These are phyloP conservation scores for Odontothrips loti DNA, from an alignment of 2,888 invertebrate genomes.

Conservation along the genomic window DNA sequence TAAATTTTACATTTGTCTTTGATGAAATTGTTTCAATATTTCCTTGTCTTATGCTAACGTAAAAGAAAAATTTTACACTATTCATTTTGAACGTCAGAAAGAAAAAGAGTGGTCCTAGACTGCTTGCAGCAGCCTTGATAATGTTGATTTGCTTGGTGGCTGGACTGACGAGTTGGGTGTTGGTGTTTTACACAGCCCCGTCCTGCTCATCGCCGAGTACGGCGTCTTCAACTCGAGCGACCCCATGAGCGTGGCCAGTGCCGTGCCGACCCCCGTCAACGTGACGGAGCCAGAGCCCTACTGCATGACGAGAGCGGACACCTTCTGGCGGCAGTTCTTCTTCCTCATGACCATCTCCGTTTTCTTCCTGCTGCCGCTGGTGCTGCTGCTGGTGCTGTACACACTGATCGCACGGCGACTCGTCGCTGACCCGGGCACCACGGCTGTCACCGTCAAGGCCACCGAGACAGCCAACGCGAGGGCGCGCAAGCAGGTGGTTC, in stretches of 20 bases:
- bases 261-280: conserved; percentile 52
- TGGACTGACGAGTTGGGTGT: background rate
- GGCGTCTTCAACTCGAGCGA: background rate
- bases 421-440: conserved; percentile 56
- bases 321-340: conserved; percentile 74
- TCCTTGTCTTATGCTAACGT: no score
- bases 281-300: conserved; percentile 55
- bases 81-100: no score
- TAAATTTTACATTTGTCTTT: no score
- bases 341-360: conserved; percentile 67
- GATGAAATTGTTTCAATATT: no score
- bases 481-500: conserved; percentile 75
- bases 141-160: no score
- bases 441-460: conserved; percentile 34
- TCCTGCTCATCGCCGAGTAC: conserved; percentile 43
- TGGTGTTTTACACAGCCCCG: conserved; percentile 43
- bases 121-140: no score
- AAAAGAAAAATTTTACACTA: no score
- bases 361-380: conserved; percentile 76
- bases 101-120: no score
- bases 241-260: background rate
- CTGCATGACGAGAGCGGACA: conserved; percentile 74
- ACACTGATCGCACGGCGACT: conserved; percentile 78
- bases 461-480: conserved; percentile 62
- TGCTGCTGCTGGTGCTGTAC: conserved; percentile 75